These are phyloP conservation scores for Nomia melanderi DNA, from an alignment of 1,140 invertebrate species.

Conservation along the genomic window DNA sequence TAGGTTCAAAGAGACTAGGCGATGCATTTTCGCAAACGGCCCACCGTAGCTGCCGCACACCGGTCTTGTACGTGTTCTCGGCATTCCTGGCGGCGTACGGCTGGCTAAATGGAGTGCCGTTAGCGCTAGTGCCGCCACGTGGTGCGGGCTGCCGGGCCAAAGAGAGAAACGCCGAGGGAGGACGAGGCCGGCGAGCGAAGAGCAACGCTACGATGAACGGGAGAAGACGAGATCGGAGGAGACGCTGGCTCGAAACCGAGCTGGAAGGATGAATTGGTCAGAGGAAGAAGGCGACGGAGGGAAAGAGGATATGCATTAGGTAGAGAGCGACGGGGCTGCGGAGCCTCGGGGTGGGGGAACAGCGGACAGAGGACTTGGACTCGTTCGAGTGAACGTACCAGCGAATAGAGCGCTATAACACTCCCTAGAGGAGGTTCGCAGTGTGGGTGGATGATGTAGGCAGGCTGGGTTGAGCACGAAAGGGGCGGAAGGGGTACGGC, in stretches of 20 bases:
- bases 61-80: constrained; percentile 44
- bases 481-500: constrained; percentile 37
- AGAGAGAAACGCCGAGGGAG: background rate
- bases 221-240: constrained; percentile 35
- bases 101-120: constrained; percentile 57
- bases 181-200: constrained; percentile 27
- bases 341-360: background rate
- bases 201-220: constrained; percentile 26
- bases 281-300: constrained; percentile 7
- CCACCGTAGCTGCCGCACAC: constrained; percentile 23
- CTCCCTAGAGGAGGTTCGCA: constrained; percentile 47
- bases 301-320: background rate
- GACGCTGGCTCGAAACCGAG: constrained; percentile 1
- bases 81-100: constrained; percentile 41
- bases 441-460: constrained; percentile 55
- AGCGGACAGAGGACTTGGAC: constrained; percentile 38
- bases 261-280: constrained; percentile 27
- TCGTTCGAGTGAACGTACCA: constrained; percentile 57
- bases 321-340: constrained; percentile 16
- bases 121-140: constrained; percentile 45
- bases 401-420: constrained; percentile 65
- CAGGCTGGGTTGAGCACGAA: constrained; percentile 50
- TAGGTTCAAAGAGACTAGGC: constrained; percentile 46
- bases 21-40: constrained; percentile 44
- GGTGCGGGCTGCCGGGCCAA: constrained; percentile 40